These are phyloP conservation scores for Diphyllodes magnificus DNA, from an alignment of 2,113 vertebrate genomes.

Conservation along the genomic window DNA sequence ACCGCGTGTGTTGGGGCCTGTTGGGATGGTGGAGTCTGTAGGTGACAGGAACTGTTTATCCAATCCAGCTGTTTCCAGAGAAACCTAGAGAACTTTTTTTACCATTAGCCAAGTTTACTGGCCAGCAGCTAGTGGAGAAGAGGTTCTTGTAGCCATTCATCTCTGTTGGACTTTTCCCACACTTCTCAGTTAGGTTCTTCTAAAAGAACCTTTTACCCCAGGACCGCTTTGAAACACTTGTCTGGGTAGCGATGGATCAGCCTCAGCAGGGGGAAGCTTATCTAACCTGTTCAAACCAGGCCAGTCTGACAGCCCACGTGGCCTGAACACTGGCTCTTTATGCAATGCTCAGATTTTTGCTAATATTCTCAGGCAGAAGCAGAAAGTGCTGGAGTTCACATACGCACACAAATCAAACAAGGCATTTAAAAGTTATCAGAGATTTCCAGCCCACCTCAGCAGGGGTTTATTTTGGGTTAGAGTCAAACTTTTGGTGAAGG, in stretches of 20 bases:
- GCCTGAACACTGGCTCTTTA: constrained; percentile 1
- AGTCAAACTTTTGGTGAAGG: constrained; percentile 49
- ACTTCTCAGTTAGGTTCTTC: background rate
- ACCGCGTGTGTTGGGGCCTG: accelerated
- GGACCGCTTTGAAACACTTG: background rate
- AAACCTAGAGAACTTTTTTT: background rate
- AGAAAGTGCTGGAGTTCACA: background rate
- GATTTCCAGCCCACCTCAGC: constrained; percentile 38
- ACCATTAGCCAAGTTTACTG: background rate
- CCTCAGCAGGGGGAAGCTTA: constrained; percentile 8
- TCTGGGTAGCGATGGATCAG: background rate
- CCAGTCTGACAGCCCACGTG: background rate
- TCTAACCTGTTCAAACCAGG: constrained; percentile 5
- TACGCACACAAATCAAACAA: constrained; percentile 21
- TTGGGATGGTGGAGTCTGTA: background rate
- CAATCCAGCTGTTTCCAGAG: background rate
- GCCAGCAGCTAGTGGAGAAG: background rate
- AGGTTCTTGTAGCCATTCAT: background rate
- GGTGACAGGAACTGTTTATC: background rate
- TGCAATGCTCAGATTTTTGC: background rate
- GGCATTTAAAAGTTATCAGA: constrained; percentile 57
- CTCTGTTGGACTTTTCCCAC: background rate
- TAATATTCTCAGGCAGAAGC: constrained; percentile 13
- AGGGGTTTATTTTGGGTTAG: constrained; percentile 55
- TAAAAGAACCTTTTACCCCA: background rate